These are phyloP conservation scores for Danio rerio DNA, from an alignment of 2,113 vertebrate species.

Conservation along the genomic window GRCz12tu NC_133181.1:29935001-29935500, in stretches of 20 bases:
- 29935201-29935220: conserved; percentile 22
- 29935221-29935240: conserved; percentile 27
- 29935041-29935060: conserved; percentile 76
- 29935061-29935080: conserved; percentile 77
- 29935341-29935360: conserved; percentile 51
- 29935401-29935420: conserved; percentile 77
- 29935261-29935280: conserved; percentile 24
- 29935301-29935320: conserved; percentile 39
- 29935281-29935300: conserved; percentile 19
- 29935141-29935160: conserved; percentile 15
- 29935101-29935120: conserved; percentile 65
- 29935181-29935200: conserved; percentile 1
- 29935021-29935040: conserved; percentile 22
- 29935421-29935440: conserved; percentile 65
- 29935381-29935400: conserved; percentile 75
- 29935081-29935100: conserved; percentile 63
- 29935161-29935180: neutral
- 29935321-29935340: conserved; percentile 43
- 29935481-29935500: conserved; percentile 52
- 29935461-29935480: conserved; percentile 56
- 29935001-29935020: neutral
- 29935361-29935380: conserved; percentile 55
- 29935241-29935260: conserved; percentile 29
- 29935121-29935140: conserved; percentile 59
- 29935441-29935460: conserved; percentile 77